These are phyloP conservation scores for Paracyclopina nana DNA, from an alignment of 1,140 invertebrate species.

Conservation along the genomic window DNA sequence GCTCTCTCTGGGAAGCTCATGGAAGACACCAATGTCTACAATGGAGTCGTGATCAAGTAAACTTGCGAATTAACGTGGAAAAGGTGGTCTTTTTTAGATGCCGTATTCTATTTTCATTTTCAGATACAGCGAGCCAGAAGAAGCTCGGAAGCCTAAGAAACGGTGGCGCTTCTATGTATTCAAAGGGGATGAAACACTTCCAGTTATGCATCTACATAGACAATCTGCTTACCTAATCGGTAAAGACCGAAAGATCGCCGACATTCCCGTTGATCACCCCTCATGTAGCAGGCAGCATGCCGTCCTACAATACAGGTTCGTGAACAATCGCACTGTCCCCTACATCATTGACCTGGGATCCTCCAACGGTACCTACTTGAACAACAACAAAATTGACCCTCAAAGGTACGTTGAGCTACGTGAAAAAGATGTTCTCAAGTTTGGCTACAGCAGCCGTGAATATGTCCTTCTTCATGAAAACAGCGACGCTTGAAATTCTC, in stretches of 20 bases:
- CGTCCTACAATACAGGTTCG: constrained; percentile 53
- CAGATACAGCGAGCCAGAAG: constrained; percentile 81
- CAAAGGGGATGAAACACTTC: constrained; percentile 74
- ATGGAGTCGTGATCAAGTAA: constrained; percentile 92
- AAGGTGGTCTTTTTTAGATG: no score
- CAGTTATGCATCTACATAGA: constrained; percentile 75
- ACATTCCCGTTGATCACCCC: constrained; percentile 91
- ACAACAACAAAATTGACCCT: constrained; percentile 74
- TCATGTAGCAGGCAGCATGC: constrained; percentile 97
- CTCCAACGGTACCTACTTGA: constrained; percentile 90
- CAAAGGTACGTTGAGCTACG: constrained; percentile 73
- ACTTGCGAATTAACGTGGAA: no score
- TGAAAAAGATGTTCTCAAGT: constrained; percentile 72
- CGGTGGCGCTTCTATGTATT: constrained; percentile 92
- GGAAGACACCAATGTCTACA: constrained; percentile 84
- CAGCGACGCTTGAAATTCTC: constrained; percentile 50
- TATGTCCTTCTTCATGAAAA: constrained; percentile 87
- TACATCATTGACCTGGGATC: constrained; percentile 97
- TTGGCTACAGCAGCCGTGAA: constrained; percentile 87
- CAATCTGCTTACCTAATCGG: constrained; percentile 89
- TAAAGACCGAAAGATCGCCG: constrained; percentile 64
- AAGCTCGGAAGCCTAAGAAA: constrained; percentile 77
- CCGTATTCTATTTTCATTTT: no score
- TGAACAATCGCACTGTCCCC: constrained; percentile 40
- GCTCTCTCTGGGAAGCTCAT: constrained; percentile 78